Evolutionary conservation across 2,888 invertebrate genomes (phyloP).

Genomic region (Drosophila subsilvestris): DNA sequence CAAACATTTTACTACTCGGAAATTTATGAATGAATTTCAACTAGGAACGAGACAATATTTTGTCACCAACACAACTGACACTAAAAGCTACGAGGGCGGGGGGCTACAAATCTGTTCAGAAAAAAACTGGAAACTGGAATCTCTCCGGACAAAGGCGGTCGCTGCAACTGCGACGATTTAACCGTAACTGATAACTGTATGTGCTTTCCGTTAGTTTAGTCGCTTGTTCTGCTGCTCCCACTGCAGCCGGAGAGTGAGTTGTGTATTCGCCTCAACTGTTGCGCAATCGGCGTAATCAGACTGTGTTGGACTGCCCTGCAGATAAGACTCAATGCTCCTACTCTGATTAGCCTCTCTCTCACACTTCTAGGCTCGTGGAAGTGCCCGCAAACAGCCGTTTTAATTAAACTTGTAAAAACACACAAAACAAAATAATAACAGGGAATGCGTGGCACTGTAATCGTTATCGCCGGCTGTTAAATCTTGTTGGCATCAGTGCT

Average conservation of each 20-base stretch:
- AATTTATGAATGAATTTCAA: slow-evolving; percentile 45
- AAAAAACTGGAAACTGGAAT: background rate
- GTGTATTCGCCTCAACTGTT: slow-evolving; percentile 47
- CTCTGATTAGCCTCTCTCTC: slow-evolving; percentile 47
- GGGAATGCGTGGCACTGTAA: slow-evolving; percentile 40
- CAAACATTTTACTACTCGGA: slow-evolving; percentile 53
- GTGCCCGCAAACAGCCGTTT: slow-evolving; percentile 16
- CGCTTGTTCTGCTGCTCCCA: slow-evolving; percentile 18
- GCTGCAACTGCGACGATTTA: slow-evolving; percentile 27
- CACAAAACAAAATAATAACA: slow-evolving; percentile 26
- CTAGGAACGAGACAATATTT: slow-evolving; percentile 34
- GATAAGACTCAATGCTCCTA: slow-evolving; percentile 53
- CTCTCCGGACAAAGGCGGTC: slow-evolving; percentile 13
- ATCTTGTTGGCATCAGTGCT: no score
- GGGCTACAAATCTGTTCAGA: background rate
- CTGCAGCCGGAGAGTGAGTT: background rate
- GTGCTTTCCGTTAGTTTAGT: slow-evolving; percentile 45
- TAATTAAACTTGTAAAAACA: slow-evolving; percentile 33
- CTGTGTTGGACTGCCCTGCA: slow-evolving; percentile 28
- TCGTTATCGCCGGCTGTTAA: slow-evolving; percentile 65
- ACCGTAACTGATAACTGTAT: slow-evolving; percentile 58
- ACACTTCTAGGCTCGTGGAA: background rate
- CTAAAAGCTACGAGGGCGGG: background rate
- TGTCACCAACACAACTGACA: slow-evolving; percentile 26
- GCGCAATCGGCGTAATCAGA: slow-evolving; percentile 70